These are phyloP conservation scores for Drosophila phalerata DNA, from an alignment of 2,888 invertebrate species.

Conservation along the genomic window DNA sequence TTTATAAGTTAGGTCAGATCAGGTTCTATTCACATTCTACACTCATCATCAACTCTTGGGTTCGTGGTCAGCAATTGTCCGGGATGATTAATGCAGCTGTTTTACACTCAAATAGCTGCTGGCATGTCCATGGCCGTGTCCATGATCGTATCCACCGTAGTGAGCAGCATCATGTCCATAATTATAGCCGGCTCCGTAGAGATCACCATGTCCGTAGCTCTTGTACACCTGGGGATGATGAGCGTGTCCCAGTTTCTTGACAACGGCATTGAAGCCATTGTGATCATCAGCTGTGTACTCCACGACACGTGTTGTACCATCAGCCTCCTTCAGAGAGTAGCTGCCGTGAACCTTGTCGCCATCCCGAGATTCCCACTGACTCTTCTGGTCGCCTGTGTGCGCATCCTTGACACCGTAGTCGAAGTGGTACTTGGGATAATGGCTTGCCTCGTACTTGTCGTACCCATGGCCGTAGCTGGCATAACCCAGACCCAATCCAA, in stretches of 20 bases:
- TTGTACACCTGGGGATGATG: slow-evolving; percentile 81
- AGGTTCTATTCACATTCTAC: slow-evolving; percentile 13
- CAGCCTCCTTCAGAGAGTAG: slow-evolving; percentile 86
- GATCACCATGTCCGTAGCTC: slow-evolving; percentile 55
- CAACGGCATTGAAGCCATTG: slow-evolving; percentile 86
- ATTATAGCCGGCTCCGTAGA: slow-evolving; percentile 61
- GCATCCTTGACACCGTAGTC: slow-evolving; percentile 86
- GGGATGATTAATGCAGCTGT: slow-evolving; percentile 63
- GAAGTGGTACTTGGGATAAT: slow-evolving; percentile 86
- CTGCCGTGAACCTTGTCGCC: slow-evolving; percentile 86
- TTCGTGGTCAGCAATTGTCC: background rate
- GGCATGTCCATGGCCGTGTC: slow-evolving; percentile 71
- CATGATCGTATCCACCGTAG: slow-evolving; percentile 48
- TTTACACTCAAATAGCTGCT: slow-evolving; percentile 82
- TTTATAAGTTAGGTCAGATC: slow-evolving; percentile 33
- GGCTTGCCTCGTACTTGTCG: slow-evolving; percentile 85
- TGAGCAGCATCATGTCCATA: slow-evolving; percentile 60
- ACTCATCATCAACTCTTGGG: background rate
- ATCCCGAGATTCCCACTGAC: slow-evolving; percentile 86
- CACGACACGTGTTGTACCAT: slow-evolving; percentile 86
- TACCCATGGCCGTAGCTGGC: slow-evolving; percentile 65
- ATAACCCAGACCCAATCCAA: slow-evolving; percentile 44
- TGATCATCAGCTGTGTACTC: slow-evolving; percentile 86
- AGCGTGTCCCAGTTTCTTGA: slow-evolving; percentile 86
- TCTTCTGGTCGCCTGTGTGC: slow-evolving; percentile 86